These are phyloP conservation scores for Sabatieria punctata DNA, from an alignment of 2,888 invertebrate genomes.

Conservation along the genomic window DNA sequence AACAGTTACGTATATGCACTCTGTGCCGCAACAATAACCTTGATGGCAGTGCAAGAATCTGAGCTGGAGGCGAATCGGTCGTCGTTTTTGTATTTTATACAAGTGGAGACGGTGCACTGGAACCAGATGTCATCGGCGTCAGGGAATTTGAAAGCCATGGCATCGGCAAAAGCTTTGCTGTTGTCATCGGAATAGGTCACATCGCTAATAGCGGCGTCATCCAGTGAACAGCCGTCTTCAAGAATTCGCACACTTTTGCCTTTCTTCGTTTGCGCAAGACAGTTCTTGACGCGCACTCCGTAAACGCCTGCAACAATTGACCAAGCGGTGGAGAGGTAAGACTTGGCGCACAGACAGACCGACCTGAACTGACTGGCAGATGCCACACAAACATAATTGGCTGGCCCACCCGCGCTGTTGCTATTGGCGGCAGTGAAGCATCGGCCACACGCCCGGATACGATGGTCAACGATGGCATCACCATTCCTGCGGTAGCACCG, in stretches of 20 bases:
- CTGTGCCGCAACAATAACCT: too few species aligned
- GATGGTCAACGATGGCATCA: slow-evolving; percentile 11
- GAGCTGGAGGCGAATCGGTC: too few species aligned
- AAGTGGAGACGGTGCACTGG: slow-evolving; percentile 15
- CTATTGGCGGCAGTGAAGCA: background rate
- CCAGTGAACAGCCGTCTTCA: slow-evolving; percentile 15
- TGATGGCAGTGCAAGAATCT: too few species aligned
- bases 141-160: slow-evolving; percentile 18
- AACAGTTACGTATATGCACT: too few species aligned
- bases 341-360: too few species aligned
- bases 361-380: slow-evolving; percentile 12
- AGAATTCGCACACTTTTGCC: slow-evolving; percentile 14
- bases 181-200: slow-evolving; percentile 13
- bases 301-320: slow-evolving; percentile 12
- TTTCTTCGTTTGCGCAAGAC: slow-evolving; percentile 13
- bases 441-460: slow-evolving; percentile 13
- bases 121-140: slow-evolving; percentile 18
- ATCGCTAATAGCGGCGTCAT: slow-evolving; percentile 12
- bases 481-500: slow-evolving; percentile 11
- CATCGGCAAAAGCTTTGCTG: slow-evolving; percentile 13
- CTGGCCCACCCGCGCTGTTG: slow-evolving; percentile 14
- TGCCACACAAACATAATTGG: slow-evolving; percentile 16
- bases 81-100: too few species aligned
- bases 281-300: slow-evolving; percentile 15
- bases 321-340: background rate